Conservation (phyloP, 2,113 vertebrate species). For the Asarcornis scutulata region DNA sequence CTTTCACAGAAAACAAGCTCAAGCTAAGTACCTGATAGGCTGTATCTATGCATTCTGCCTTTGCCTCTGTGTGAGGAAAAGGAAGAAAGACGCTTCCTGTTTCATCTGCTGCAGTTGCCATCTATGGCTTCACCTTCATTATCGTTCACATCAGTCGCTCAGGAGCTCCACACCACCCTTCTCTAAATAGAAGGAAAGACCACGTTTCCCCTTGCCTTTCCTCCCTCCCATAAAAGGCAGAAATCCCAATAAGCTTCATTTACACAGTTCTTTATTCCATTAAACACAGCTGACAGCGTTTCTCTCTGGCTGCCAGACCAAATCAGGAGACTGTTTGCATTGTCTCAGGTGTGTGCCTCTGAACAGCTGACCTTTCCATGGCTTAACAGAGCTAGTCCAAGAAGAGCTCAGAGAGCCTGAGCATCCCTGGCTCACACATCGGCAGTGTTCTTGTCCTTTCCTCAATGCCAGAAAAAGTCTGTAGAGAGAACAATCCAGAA, state of each 20-base stretch:
- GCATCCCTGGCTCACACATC: neutral
- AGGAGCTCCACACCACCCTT: neutral
- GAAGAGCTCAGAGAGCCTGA: neutral
- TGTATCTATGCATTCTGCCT: neutral
- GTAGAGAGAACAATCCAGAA: neutral
- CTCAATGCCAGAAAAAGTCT: neutral
- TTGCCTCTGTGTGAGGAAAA: neutral
- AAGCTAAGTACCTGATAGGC: neutral
- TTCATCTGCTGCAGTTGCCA: neutral
- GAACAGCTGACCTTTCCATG: neutral
- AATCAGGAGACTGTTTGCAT: neutral
- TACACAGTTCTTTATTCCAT: neutral
- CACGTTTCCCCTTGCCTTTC: neutral
- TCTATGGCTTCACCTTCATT: neutral
- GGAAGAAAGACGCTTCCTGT: neutral
- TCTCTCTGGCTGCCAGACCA: constrained; percentile 2
- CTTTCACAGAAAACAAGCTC: neutral
- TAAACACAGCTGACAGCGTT: neutral
- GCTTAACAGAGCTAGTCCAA: neutral
- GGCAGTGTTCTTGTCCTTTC: neutral
- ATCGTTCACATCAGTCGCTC: neutral
- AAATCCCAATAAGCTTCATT: neutral
- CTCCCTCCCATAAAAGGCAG: neutral
- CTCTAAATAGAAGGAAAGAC: neutral
- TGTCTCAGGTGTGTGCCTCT: neutral